Conservation (phyloP, 2,797 vertebrate genomes). For the Poecilia gillii region DNA sequence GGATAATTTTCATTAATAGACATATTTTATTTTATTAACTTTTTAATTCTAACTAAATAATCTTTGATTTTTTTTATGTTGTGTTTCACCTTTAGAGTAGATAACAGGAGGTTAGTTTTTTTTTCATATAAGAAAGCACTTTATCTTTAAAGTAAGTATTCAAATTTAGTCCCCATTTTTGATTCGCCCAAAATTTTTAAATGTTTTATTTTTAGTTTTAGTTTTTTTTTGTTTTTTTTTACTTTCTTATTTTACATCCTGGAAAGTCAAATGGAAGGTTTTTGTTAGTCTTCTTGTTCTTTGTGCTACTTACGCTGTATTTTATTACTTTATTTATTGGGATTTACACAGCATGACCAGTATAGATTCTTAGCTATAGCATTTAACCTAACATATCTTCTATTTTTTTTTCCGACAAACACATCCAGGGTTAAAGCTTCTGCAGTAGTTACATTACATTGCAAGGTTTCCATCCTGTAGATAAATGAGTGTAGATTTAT, state of each 20-base stretch:
- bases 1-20: conserved; percentile 39
- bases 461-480: conserved; percentile 32
- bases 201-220: conserved; percentile 27
- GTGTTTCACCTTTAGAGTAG: conserved; percentile 53
- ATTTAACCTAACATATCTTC: conserved; percentile 36
- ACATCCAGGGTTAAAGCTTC: conserved; percentile 34
- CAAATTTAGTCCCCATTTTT: conserved; percentile 38
- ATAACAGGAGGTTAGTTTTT: conserved; percentile 49
- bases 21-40: conserved; percentile 33
- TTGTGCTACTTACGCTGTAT: conserved; percentile 75
- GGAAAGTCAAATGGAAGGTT: conserved; percentile 51
- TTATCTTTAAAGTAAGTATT: conserved; percentile 82
- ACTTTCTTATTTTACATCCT: conserved; percentile 46
- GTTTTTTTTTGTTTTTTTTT: conserved; percentile 9
- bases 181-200: conserved; percentile 33
- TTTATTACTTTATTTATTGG: conserved; percentile 80
- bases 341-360: conserved; percentile 59
- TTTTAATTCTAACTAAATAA: conserved; percentile 48
- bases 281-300: conserved; percentile 60
- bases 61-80: conserved; percentile 38
- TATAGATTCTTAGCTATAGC: conserved; percentile 34
- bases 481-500: conserved; percentile 49
- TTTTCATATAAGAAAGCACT: conserved; percentile 80
- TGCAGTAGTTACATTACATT: conserved; percentile 22
- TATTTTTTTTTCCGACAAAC: conserved; percentile 13